Percentiles rank a stretch among this genome's conserved stretches.
Evolutionary conservation across 2,888 invertebrate genomes (phyloP).

Genomic region (Epinotia demarniana): DNA sequence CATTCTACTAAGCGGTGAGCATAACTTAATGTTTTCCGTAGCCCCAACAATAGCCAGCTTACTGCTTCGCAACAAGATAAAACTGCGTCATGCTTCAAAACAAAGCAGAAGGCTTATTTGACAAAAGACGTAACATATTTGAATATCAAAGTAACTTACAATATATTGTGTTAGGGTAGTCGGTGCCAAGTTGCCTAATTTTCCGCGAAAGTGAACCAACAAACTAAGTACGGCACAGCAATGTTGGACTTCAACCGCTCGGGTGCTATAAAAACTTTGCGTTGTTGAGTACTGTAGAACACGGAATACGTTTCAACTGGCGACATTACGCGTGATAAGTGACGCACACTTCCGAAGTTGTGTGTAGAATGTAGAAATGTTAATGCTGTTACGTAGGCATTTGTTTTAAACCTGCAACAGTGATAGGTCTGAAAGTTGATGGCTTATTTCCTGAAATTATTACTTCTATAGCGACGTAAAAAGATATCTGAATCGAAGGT

Average conservation of each 20-base stretch:
- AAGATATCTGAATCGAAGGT: too few species aligned
- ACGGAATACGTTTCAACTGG: constrained; percentile 38
- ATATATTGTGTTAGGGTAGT: neutral
- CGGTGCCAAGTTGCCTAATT: constrained; percentile 30
- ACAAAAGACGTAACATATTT: constrained; percentile 1
- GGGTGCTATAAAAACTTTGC: constrained; percentile 67
- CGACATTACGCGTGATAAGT: constrained; percentile 36
- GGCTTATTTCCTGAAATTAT: too few species aligned
- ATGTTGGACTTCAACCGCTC: constrained; percentile 42
- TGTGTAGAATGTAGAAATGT: constrained; percentile 2
- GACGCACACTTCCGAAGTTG: constrained; percentile 22
- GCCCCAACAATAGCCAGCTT: neutral
- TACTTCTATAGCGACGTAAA: too few species aligned
- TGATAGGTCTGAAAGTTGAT: neutral
- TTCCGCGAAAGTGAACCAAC: constrained; percentile 32
- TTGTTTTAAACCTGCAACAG: neutral
- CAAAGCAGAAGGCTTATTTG: neutral
- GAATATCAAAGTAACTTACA: neutral
- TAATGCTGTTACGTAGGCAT: neutral
- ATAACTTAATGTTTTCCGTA: neutral
- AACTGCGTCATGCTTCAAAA: constrained; percentile 23
- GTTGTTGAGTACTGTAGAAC: constrained; percentile 18
- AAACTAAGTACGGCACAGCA: constrained; percentile 32
- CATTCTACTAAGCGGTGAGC: too few species aligned
- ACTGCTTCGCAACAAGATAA: constrained; percentile 17